Conservation (phyloP, 2,888 invertebrate species). For the Eristalinus aeneus region DNA sequence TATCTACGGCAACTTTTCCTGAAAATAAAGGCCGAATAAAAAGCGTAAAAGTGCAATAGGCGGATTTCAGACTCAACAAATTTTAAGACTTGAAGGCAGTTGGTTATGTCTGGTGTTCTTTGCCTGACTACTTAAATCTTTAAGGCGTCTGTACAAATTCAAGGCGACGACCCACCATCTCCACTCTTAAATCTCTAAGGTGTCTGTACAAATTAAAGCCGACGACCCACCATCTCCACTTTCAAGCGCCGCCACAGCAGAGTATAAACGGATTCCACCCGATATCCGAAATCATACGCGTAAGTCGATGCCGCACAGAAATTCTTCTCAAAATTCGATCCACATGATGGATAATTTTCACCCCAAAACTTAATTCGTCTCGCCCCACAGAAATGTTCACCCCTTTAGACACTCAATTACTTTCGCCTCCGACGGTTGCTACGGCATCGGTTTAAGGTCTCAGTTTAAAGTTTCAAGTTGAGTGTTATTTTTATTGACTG, state of each 20-base stretch:
- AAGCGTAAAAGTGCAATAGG: too few relatives aligned
- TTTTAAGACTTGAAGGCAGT: too few relatives aligned
- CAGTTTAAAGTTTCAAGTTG: neutral
- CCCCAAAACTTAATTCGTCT: neutral
- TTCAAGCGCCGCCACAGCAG: too few relatives aligned
- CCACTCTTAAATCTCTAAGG: too few relatives aligned
- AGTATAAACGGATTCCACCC: neutral
- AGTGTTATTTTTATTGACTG: slow-evolving; percentile 3
- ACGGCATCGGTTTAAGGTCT: neutral
- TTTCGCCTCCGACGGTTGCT: neutral
- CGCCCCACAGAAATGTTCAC: neutral
- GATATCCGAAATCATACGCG: neutral
- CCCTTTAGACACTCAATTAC: neutral
- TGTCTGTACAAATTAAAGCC: too few relatives aligned
- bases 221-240: neutral
- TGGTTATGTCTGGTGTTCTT: too few relatives aligned
- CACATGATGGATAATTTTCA: neutral
- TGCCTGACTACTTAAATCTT: too few relatives aligned
- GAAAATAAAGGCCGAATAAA: too few relatives aligned
- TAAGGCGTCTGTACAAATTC: too few relatives aligned
- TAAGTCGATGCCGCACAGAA: neutral
- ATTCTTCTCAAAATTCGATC: neutral
- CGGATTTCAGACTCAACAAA: too few relatives aligned
- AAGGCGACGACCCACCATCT: too few relatives aligned
- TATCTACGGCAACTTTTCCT: too few relatives aligned